Conservation (phyloP, 2,797 vertebrate genomes). For the Peromyscus melanophrys region DNA sequence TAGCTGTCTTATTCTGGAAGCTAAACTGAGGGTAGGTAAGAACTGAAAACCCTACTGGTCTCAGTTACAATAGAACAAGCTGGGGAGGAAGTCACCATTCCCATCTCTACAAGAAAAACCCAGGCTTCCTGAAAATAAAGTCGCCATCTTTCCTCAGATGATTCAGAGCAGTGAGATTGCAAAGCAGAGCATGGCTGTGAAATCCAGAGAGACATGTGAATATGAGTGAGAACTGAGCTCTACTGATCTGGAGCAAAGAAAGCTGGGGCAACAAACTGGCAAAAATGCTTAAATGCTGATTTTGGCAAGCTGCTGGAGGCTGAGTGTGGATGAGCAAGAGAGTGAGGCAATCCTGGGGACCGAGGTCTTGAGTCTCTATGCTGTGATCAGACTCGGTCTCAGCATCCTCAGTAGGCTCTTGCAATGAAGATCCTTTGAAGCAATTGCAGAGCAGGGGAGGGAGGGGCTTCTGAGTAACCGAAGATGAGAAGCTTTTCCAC, state of each 20-base stretch:
- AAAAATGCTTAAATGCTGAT: not conserved
- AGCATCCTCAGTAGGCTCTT: not conserved
- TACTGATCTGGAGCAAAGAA: not conserved
- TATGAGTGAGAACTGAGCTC: not conserved
- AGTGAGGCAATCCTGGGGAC: not conserved
- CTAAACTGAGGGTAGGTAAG: slow-evolving; percentile 1
- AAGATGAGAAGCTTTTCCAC: not conserved
- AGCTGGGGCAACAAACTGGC: not conserved
- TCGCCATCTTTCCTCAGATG: not conserved
- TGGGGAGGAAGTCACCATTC: slow-evolving; percentile 3
- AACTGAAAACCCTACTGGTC: slow-evolving; percentile 27
- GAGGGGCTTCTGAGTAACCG: not conserved
- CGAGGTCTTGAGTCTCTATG: not conserved
- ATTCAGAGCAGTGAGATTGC: not conserved
- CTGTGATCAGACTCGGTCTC: not conserved
- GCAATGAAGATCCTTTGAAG: not conserved
- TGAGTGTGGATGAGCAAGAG: not conserved
- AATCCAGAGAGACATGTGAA: not conserved
- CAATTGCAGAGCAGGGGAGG: too few relatives aligned
- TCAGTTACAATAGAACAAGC: not conserved
- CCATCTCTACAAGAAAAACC: not conserved
- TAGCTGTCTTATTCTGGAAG: slow-evolving; percentile 58
- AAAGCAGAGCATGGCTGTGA: not conserved
- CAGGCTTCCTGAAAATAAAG: not conserved
- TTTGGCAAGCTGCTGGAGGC: not conserved